Percentiles rank a stretch among this genome's conserved stretches.
Evolutionary conservation across 2,797 vertebrate species (phyloP).

Genomic region (Dromococcyx pavoninus): DNA sequence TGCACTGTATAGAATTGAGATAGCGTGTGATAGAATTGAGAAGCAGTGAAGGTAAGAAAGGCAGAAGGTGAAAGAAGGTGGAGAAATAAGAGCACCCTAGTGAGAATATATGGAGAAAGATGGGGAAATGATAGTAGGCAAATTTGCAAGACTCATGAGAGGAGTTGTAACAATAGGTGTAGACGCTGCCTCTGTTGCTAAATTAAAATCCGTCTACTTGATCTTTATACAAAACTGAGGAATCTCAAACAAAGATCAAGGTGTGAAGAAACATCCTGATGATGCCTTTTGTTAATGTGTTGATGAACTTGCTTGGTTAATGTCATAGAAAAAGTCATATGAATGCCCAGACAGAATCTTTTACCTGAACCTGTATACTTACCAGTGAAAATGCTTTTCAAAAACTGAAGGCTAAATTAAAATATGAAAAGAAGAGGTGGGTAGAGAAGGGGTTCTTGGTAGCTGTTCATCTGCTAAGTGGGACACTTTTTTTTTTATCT

Average conservation of each 20-base stretch:
- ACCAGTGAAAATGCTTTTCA: constrained; percentile 28
- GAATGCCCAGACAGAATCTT: constrained; percentile 19
- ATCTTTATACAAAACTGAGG: constrained; percentile 4
- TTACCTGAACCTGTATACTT: background rate
- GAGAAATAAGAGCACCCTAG: constrained; percentile 2
- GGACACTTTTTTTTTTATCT: background rate
- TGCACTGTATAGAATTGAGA: background rate
- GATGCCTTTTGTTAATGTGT: constrained; percentile 21
- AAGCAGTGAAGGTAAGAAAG: background rate
- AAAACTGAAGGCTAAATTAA: constrained; percentile 52
- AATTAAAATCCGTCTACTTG: constrained; percentile 29
- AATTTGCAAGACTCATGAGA: background rate
- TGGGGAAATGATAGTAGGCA: background rate
- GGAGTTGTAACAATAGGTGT: constrained; percentile 14
- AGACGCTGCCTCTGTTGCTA: background rate
- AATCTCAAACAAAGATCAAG: constrained; percentile 1
- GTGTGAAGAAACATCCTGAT: background rate
- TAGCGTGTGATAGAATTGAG: no score
- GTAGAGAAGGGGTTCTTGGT: constrained; percentile 23
- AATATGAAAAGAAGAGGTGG: constrained; percentile 55
- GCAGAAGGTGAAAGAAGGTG: background rate
- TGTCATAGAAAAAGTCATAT: background rate
- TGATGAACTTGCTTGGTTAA: constrained; percentile 34
- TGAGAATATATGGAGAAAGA: background rate
- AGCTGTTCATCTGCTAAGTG: constrained; percentile 41